Conservation (phyloP, 2,113 vertebrate species). For the Eptesicus fuscus region DNA sequence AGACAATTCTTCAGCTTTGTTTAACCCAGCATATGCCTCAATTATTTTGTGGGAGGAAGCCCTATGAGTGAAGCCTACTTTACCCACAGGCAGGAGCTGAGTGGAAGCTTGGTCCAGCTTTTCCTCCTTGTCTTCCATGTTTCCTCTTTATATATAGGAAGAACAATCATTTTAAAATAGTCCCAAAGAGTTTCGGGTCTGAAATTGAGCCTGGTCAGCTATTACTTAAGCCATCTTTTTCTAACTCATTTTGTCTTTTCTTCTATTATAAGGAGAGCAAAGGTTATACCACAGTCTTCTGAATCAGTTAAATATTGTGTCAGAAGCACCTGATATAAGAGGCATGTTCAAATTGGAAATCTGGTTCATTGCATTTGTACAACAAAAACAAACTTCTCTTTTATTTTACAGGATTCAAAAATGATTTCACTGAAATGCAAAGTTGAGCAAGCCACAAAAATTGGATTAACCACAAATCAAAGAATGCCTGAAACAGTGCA, state of each 20-base stretch:
- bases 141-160: not conserved
- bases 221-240: not conserved
- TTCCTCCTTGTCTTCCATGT: not conserved
- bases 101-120: not conserved
- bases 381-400: conserved; percentile 31
- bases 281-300: conserved; percentile 4
- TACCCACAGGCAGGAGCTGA: not conserved
- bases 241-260: not conserved
- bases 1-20: not conserved
- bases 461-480: conserved; percentile 44
- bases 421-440: not conserved
- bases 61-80: not conserved
- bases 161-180: conserved; percentile 17
- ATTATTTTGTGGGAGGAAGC: not conserved
- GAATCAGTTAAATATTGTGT: conserved; percentile 40
- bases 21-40: not conserved
- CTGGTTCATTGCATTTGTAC: not conserved
- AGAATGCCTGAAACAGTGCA: not conserved
- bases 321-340: not conserved
- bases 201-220: conserved; percentile 17
- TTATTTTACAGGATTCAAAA: conserved; percentile 26
- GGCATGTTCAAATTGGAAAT: not conserved
- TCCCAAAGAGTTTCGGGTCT: not conserved
- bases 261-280: not conserved
- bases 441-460: conserved; percentile 31